Conservation (phyloP, 2,888 invertebrate species). For the Amiota minor region DNA sequence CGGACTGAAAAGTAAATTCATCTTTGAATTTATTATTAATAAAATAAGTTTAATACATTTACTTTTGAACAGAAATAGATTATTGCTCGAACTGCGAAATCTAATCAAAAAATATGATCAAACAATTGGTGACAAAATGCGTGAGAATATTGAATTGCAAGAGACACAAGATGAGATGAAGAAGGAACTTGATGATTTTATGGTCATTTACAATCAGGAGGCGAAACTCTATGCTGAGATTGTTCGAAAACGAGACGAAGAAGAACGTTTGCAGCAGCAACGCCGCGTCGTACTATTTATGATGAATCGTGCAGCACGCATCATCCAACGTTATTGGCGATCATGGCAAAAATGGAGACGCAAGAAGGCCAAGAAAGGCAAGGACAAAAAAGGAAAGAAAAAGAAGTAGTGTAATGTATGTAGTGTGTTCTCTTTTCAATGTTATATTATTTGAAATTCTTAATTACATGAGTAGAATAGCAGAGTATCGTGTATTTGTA, state of each 20-base stretch:
- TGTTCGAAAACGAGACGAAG: conserved; percentile 57
- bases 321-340: conserved; percentile 67
- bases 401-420: conserved; percentile 14
- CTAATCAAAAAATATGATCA: conserved; percentile 68
- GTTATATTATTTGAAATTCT: background rate
- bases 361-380: conserved; percentile 51
- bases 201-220: conserved; percentile 55
- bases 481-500: background rate
- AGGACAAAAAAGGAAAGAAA: conserved; percentile 46
- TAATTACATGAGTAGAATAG: background rate
- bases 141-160: conserved; percentile 58
- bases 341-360: conserved; percentile 56
- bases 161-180: conserved; percentile 52
- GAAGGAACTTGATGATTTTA: conserved; percentile 55
- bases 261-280: conserved; percentile 63
- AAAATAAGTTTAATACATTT: conserved; percentile 5
- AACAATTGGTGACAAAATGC: conserved; percentile 64
- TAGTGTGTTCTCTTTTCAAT: background rate
- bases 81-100: conserved; percentile 62
- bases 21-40: background rate
- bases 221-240: conserved; percentile 62
- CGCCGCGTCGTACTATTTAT: conserved; percentile 63
- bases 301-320: conserved; percentile 68
- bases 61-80: conserved; percentile 59
- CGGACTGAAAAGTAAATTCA: conserved; percentile 66